Evolutionary conservation across 1,140 invertebrate genomes (phyloP).

Genomic region (Thalassaphorura encarpata): DNA sequence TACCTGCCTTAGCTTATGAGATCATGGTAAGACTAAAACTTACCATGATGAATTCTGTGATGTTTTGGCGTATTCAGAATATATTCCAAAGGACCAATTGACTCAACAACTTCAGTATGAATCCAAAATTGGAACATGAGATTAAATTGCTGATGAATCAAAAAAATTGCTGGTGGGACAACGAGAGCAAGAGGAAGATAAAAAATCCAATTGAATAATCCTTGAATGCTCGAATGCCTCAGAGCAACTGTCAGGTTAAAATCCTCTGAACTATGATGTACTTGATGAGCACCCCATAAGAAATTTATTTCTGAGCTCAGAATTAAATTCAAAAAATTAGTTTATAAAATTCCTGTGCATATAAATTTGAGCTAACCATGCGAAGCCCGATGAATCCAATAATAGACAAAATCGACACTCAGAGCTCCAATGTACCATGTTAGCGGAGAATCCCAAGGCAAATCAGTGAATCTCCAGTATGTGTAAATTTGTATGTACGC

Average conservation of each 20-base stretch:
- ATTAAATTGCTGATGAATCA: conserved; percentile 76
- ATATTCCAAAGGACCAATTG: conserved; percentile 69
- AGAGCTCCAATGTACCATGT: conserved; percentile 43
- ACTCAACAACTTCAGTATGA: conserved; percentile 68
- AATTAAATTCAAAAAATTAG: no score
- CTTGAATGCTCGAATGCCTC: conserved; percentile 69
- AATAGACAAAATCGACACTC: conserved; percentile 44
- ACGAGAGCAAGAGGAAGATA: conserved; percentile 73
- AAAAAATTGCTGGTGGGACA: conserved; percentile 71
- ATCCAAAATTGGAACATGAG: conserved; percentile 87
- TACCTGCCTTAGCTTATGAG: no score
- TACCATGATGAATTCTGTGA: conserved; percentile 84
- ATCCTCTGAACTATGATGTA: conserved; percentile 91
- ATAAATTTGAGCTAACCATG: no score
- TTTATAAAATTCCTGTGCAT: no score
- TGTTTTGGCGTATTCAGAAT: conserved; percentile 80
- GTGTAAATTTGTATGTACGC: no score
- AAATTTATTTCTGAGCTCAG: conserved; percentile 60
- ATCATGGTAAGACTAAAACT: no score
- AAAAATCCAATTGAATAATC: conserved; percentile 73
- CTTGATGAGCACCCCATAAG: conserved; percentile 88
- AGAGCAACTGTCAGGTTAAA: conserved; percentile 82
- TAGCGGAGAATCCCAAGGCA: conserved; percentile 40
- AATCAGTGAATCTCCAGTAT: no score
- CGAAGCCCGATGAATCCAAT: conserved; percentile 49